phyloP scores from a whole-genome alignment of 2,113 vertebrate genomes.

The Sciurus niger region DNA sequence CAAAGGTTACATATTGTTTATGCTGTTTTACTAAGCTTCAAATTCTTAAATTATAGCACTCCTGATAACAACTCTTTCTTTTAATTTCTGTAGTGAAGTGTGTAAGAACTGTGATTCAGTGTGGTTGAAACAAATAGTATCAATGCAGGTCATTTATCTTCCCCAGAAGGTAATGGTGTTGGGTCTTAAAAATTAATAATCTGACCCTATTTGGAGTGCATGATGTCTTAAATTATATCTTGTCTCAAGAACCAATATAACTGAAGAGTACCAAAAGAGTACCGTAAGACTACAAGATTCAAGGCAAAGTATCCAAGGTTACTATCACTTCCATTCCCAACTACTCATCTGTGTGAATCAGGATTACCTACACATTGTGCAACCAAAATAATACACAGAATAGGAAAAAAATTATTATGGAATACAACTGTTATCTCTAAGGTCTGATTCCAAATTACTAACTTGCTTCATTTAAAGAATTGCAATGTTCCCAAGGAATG shows the following conservation, averaged over 20 bases:
- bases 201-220: neutral
- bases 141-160: neutral
- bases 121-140: neutral
- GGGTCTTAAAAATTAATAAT: neutral
- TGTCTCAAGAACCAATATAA: neutral
- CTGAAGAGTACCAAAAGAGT: neutral
- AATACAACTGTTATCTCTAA: neutral
- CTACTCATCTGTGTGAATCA: neutral
- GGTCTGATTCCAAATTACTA: neutral
- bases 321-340: neutral
- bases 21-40: neutral
- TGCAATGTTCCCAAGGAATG: neutral
- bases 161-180: neutral
- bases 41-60: neutral
- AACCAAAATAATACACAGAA: neutral
- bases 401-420: neutral
- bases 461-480: neutral
- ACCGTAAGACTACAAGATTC: neutral
- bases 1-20: neutral
- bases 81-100: neutral
- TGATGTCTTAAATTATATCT: neutral
- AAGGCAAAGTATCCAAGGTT: neutral
- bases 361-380: neutral
- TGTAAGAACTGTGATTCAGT: neutral
- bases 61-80: neutral